Evolutionary conservation across 2,888 invertebrate species (phyloP).

Genomic region (Prosopocoilus inquinatus): DNA sequence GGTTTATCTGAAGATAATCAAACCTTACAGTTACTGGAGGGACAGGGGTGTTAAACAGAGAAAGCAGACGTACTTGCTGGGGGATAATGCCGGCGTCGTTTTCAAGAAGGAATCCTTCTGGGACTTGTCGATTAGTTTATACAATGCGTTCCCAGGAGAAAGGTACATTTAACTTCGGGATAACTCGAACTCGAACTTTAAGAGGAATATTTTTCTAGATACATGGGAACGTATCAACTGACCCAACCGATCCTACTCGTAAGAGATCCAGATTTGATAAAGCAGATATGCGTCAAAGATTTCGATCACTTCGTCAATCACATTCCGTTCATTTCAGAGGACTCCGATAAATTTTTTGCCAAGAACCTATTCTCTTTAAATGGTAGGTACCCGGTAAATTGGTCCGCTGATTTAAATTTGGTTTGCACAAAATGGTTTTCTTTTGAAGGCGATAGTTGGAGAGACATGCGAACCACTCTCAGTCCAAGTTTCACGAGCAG

Average conservation of each 20-base stretch:
- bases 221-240: conserved; percentile 17
- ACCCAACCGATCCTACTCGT: conserved; percentile 18
- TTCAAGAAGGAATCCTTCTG: conserved; percentile 10
- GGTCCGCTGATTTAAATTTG: too few species aligned
- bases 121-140: conserved; percentile 6
- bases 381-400: too few species aligned
- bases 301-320: conserved; percentile 47
- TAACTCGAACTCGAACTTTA: not conserved
- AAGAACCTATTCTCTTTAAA: conserved; percentile 22
- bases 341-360: conserved; percentile 23
- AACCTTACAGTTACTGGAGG: conserved; percentile 21
- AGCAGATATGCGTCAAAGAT: conserved; percentile 43
- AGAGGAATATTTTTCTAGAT: conserved; percentile 16
- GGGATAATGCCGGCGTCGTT: conserved; percentile 14
- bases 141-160: conserved; percentile 15
- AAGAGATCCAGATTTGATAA: conserved; percentile 39
- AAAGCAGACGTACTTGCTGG: conserved; percentile 19
- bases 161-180: conserved; percentile 13
- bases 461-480: conserved; percentile 48
- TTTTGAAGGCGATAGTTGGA: conserved; percentile 36
- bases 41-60: conserved; percentile 16
- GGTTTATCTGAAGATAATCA: conserved; percentile 6
- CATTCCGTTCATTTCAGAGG: conserved; percentile 28
- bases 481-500: conserved; percentile 46
- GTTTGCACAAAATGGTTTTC: not conserved